These are phyloP conservation scores for Griposia aprilina DNA, from an alignment of 2,888 invertebrate species.

Conservation along the genomic window DNA sequence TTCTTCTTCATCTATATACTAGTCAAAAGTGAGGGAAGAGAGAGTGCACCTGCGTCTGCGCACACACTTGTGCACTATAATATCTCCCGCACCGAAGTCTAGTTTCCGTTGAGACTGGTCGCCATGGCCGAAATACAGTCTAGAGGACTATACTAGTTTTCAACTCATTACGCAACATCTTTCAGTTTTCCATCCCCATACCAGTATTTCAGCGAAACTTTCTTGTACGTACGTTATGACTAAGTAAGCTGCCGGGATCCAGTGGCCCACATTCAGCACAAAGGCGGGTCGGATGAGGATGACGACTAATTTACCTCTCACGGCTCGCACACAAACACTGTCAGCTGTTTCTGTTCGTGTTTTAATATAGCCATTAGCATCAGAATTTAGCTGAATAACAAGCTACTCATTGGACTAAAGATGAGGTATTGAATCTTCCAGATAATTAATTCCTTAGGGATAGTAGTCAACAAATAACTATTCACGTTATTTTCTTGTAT, in stretches of 20 bases:
- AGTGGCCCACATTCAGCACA: constrained; percentile 76
- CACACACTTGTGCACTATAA: no score
- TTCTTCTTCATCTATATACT: background rate
- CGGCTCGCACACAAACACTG: constrained; percentile 41
- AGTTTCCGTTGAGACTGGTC: no score
- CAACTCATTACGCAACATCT: background rate
- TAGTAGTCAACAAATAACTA: background rate
- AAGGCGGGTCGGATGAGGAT: constrained; percentile 70
- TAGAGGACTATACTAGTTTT: background rate
- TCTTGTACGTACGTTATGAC: constrained; percentile 24
- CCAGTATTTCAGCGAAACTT: constrained; percentile 5
- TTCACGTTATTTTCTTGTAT: no score
- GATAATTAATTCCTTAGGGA: background rate
- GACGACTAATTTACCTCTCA: constrained; percentile 73
- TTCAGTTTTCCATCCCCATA: background rate
- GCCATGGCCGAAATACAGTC: no score
- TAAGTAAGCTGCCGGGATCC: constrained; percentile 42
- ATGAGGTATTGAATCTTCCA: background rate
- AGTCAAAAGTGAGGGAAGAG: background rate
- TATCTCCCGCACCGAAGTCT: no score
- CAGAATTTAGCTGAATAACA: background rate
- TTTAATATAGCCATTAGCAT: constrained; percentile 43
- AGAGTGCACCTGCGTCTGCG: no score
- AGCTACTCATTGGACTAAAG: background rate
- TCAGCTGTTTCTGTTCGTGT: constrained; percentile 23